Evolutionary conservation across 2,113 vertebrate genomes (phyloP).

Genomic region (Muntiacus reevesi): DNA sequence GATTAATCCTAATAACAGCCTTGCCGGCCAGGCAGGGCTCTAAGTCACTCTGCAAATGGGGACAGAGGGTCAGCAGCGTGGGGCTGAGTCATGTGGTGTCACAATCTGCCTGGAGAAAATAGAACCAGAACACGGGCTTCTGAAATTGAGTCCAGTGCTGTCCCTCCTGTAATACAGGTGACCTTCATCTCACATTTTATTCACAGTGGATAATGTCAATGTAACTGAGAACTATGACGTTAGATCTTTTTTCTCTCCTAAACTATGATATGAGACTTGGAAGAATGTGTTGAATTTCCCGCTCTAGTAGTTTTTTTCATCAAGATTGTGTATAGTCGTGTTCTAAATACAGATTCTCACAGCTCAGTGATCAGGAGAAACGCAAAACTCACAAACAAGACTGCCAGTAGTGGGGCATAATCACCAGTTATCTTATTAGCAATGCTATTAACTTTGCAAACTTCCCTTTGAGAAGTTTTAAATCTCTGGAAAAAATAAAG

Average conservation of each 20-base stretch:
- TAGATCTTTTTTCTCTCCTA: not conserved
- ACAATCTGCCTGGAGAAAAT: not conserved
- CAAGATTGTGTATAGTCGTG: not conserved
- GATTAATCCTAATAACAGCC: constrained; percentile 16
- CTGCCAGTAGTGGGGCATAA: not conserved
- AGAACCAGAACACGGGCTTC: not conserved
- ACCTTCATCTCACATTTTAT: not conserved
- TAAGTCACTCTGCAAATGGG: not conserved
- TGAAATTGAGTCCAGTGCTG: not conserved
- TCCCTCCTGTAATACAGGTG: not conserved
- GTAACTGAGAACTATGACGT: not conserved
- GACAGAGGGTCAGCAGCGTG: not conserved
- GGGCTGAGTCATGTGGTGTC: not conserved
- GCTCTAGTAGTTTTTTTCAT: not conserved
- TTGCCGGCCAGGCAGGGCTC: not conserved
- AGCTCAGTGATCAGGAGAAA: not conserved
- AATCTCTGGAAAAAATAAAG: not conserved
- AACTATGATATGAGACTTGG: not conserved
- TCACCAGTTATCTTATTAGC: not conserved
- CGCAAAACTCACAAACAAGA: not conserved
- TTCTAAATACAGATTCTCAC: not conserved
- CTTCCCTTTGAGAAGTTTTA: not conserved
- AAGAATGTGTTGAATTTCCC: not conserved
- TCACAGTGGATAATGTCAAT: not conserved
- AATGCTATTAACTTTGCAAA: not conserved